These are phyloP conservation scores for Nasonovia ribisnigri DNA, from an alignment of 2,888 invertebrate genomes.

Conservation along the genomic window DNA sequence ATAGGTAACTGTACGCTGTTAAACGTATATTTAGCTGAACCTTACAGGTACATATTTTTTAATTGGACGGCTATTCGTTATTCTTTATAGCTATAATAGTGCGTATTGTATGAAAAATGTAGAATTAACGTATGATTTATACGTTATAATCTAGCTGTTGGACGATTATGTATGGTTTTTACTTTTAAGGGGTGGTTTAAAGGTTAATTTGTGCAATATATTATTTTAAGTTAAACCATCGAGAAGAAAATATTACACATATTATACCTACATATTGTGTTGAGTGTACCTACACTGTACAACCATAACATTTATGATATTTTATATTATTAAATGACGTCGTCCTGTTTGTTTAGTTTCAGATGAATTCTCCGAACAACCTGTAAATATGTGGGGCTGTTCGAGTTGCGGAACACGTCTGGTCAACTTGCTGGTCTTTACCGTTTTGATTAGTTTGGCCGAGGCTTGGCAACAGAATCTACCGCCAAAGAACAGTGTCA, in stretches of 20 bases:
- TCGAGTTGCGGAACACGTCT: constrained; percentile 28
- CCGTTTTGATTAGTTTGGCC: constrained; percentile 35
- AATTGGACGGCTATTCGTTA: background rate
- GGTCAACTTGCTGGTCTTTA: constrained; percentile 11
- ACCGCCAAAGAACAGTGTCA: constrained; percentile 55
- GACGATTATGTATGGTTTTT: background rate
- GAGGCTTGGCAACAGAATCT: constrained; percentile 57
- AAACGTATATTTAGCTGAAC: background rate
- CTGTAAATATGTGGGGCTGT: constrained; percentile 37
- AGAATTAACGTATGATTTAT: background rate
- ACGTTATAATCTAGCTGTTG: background rate
- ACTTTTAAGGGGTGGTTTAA: background rate
- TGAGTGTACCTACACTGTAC: background rate
- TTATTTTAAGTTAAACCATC: background rate
- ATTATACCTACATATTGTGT: background rate
- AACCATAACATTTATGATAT: background rate
- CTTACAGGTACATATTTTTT: background rate
- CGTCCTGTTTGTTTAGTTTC: constrained; percentile 40
- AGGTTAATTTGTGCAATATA: background rate
- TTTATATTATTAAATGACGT: constrained; percentile 18
- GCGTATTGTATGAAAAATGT: background rate
- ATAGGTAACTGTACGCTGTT: no score
- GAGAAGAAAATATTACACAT: constrained; percentile 3
- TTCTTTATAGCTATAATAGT: background rate
- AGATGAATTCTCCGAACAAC: constrained; percentile 46